These are phyloP conservation scores for Gambusia affinis DNA, from an alignment of 2,113 vertebrate species.

Conservation along the genomic window DNA sequence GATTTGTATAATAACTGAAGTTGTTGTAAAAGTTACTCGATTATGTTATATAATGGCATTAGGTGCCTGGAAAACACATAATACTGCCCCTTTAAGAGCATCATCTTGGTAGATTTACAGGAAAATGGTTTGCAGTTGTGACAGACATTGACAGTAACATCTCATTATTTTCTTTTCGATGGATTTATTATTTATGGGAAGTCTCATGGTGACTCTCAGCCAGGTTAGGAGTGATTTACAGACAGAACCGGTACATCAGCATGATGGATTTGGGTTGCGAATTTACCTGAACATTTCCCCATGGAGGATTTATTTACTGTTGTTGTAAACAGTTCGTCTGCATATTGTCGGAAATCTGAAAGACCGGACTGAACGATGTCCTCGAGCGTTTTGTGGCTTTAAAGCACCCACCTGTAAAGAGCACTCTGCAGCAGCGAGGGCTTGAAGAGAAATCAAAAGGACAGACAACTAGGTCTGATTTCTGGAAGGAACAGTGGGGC, in stretches of 20 bases:
- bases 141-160: background rate
- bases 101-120: constrained; percentile 6
- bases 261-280: constrained; percentile 20
- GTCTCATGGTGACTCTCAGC: background rate
- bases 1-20: too few species aligned
- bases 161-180: background rate
- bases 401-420: constrained; percentile 18
- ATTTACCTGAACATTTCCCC: background rate
- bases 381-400: constrained; percentile 31
- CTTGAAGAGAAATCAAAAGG: background rate
- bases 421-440: constrained; percentile 5
- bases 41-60: too few species aligned
- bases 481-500: background rate
- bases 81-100: background rate
- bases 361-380: constrained; percentile 23
- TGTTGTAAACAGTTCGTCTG: constrained; percentile 16
- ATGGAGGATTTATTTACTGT: constrained; percentile 23
- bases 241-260: constrained; percentile 1
- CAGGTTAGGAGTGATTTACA: background rate
- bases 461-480: background rate
- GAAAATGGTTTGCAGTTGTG: background rate
- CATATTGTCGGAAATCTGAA: constrained; percentile 19
- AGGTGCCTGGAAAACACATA: too few species aligned
- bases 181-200: constrained; percentile 2
- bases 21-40: too few species aligned